Evolutionary conservation across 23 tunicate species (phyloP).

Genomic region (Oikopleura dioica): DNA sequence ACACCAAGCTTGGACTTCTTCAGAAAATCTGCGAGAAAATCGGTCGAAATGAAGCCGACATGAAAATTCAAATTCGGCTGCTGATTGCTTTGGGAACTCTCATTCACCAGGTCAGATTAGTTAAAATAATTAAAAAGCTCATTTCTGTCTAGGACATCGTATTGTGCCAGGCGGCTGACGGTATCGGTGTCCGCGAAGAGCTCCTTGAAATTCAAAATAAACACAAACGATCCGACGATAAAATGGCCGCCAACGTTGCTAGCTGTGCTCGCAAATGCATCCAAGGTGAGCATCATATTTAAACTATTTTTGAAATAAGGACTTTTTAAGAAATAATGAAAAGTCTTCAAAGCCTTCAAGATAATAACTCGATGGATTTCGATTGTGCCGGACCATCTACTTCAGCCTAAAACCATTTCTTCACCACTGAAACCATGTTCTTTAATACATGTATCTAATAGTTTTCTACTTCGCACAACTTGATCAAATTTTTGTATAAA

Average conservation of each 20-base stretch:
- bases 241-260: not conserved
- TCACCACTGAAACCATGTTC: no score
- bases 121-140: not conserved
- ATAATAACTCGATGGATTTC: no score
- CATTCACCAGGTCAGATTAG: not conserved
- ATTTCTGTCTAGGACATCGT: not conserved
- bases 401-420: no score
- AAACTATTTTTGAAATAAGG: no score
- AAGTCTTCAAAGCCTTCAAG: no score
- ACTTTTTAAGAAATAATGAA: no score
- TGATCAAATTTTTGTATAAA: no score
- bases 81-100: not conserved
- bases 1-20: not conserved
- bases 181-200: not conserved
- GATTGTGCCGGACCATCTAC: no score
- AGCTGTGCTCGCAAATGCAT: not conserved
- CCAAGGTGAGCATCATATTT: no score
- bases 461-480: no score
- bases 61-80: not conserved
- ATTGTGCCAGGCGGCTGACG: not conserved
- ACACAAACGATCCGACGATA: not conserved
- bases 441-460: no score
- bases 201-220: conserved; percentile 10
- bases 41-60: not conserved
- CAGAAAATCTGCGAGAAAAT: not conserved